Evolutionary conservation across 2,888 invertebrate genomes (phyloP), one percentile per base, ranked within the genome.

Genomic region (Hypercompe scribonia): DNA sequence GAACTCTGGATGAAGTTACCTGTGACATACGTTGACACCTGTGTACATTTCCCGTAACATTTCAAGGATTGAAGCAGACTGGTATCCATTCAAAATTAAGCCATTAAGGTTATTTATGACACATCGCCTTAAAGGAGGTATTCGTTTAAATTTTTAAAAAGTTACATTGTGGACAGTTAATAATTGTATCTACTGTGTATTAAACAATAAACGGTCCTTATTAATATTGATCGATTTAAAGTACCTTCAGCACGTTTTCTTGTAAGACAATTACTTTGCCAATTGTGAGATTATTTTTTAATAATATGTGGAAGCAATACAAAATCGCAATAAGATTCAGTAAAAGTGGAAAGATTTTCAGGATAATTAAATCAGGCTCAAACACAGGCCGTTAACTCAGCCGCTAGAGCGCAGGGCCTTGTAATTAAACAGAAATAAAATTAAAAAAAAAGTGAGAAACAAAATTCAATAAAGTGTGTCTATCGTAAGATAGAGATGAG

Each of bases 291-390:
- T 93, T 87, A 87, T 88, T 39, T 88, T 36, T 88, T 86, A 94
- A 94, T 94, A 94, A 94, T 95, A 94, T 94, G 92, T 95, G 95
- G 94, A 94, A 95, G 94, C 92, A 90, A 89, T 90, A 91, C 90
- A 91, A 89, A 90, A 86, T 79, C 81, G 81, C 77, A 78, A 15
- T 73, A 68, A 70, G 58, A 28, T 68, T 54, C 34, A 50, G 54
- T 61, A n/a, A 33, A 67, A 21, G 31, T 42, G 72, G 72, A 42
- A 65, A 72, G 42, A 75, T 61, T 69, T 61, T 36, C 18, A 39
- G 61, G 4, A 50, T 15, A 58, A 33, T 33, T 67, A 28, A 24
- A 67, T 31, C 33, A 58, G 28, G 28, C 68, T 58, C 58, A 36
- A 21, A 58, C 7, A 50, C 58, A 68, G 18, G 36, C 54, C 54